Percentiles rank a stretch among this genome's conserved stretches.
Conservation (phyloP, 2,797 vertebrate species). For the Sebastolobus alascanus region DNA sequence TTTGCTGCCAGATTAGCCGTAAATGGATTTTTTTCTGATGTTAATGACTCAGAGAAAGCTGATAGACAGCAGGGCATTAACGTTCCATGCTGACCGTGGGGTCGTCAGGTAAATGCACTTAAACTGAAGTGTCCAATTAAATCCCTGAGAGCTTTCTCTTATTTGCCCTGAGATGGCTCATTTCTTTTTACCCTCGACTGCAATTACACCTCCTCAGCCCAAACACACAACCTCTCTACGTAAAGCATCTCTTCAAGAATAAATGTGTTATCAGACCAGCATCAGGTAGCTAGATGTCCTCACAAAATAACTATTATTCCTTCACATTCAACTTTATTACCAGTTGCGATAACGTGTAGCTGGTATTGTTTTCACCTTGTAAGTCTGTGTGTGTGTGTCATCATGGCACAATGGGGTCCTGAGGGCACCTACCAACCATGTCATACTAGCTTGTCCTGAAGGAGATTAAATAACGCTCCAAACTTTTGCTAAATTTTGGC, state of each 20-base stretch:
- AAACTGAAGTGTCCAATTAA: constrained; percentile 43
- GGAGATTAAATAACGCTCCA: too few relatives aligned
- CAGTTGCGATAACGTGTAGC: background rate
- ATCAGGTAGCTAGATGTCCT: constrained; percentile 9
- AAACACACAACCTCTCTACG: constrained; percentile 15
- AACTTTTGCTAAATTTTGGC: too few relatives aligned
- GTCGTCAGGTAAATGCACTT: constrained; percentile 47
- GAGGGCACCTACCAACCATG: too few relatives aligned
- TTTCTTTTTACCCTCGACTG: constrained; percentile 27
- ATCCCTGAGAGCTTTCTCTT: constrained; percentile 33
- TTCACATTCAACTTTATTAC: background rate
- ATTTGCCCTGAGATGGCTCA: constrained; percentile 31
- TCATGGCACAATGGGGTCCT: too few relatives aligned
- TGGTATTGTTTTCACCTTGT: background rate
- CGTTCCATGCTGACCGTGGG: constrained; percentile 20
- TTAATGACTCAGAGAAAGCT: constrained; percentile 55
- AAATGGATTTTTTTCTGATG: constrained; percentile 45
- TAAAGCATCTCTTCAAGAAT: constrained; percentile 7
- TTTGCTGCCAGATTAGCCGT: constrained; percentile 50
- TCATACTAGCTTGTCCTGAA: too few relatives aligned
- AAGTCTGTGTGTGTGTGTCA: background rate
- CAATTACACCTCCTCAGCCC: constrained; percentile 23
- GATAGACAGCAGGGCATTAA: constrained; percentile 56
- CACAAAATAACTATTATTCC: background rate
- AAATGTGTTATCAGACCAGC: constrained; percentile 17